Evolutionary conservation across 2,113 vertebrate species (phyloP), one percentile per base, ranked within the genome.

Genomic region (Motacilla tschutschensis): DNA sequence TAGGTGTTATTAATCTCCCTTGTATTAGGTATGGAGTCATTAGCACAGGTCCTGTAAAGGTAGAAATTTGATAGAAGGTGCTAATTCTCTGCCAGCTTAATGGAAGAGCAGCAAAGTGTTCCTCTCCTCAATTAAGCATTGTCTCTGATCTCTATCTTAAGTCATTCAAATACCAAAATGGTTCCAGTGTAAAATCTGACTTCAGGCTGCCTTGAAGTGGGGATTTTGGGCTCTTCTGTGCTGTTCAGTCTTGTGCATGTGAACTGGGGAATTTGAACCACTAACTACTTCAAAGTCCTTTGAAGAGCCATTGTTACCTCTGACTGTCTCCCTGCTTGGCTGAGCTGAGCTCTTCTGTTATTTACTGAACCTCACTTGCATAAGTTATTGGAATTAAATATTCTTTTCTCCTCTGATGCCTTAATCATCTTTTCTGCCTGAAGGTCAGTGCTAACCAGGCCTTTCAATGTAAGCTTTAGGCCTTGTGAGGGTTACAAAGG

Each of bases 391-490:
- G 28, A 80, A 15, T 88, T 74, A 51, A 85, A 64, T 75, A 31
- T 64, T 85, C 64, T 87, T 90, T 72, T 81, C 58, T 75, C 35
- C 29, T 79, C 17, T 79, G 84, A 78, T 83, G 54, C 47, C 47
- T 88, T 86, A 75, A 65, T 88, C 40, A 50, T 60, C 31, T 79
- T 62, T 65, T 81, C 70, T 91, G 78, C 71, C 89, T 81, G 62
- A 43, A 81, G 78, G 87, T 69, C 35, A 33, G 10, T 64, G 35
- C 75, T 60, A 62, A 58, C 74, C 36, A 38, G 54, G 13, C 46
- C 46, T 93, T 75, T 44, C 62, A 36, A 0, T 8, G 41, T 26
- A 48, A 81, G 22, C 74, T 83, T 72, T 60, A 38, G 60, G 53
- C 35, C 10, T 67, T 85, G 11, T 47, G 29, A 36, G 54, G 29